A percentile compares a stretch with the other conserved stretches of the same genome.
phyloP scores from a whole-genome alignment of 1,140 invertebrate genomes.

The Drosophila yakuba region DNA sequence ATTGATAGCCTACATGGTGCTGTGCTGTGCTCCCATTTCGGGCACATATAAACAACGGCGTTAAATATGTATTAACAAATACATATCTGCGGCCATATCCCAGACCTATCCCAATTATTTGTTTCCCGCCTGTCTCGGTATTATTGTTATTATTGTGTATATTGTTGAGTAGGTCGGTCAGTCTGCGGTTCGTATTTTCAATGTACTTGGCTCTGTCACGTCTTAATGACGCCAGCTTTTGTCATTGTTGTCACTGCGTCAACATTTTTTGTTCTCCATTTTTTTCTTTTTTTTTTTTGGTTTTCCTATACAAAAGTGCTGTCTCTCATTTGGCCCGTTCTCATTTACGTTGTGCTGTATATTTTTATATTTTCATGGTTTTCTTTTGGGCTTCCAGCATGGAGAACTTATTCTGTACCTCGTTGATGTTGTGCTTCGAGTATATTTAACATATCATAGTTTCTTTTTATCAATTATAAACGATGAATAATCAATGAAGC shows the following conservation, averaged over 20 bases:
- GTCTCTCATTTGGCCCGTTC: constrained; percentile 19
- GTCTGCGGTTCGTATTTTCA: constrained; percentile 22
- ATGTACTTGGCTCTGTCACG: constrained; percentile 53
- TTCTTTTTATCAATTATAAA: background rate
- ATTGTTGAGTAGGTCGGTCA: constrained; percentile 44
- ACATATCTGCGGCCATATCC: constrained; percentile 30
- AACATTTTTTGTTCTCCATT: constrained; percentile 19
- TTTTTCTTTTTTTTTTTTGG: constrained; percentile 3
- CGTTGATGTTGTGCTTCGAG: no score
- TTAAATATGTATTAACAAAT: constrained; percentile 39
- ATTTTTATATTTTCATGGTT: background rate
- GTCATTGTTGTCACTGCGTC: constrained; percentile 32
- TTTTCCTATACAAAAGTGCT: constrained; percentile 10
- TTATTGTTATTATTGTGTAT: constrained; percentile 42
- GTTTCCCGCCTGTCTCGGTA: constrained; percentile 18
- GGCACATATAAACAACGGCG: constrained; percentile 8
- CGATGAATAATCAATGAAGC: no score
- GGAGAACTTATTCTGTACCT: background rate
- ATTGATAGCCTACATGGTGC: constrained; percentile 1
- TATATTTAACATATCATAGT: no score
- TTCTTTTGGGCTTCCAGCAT: background rate
- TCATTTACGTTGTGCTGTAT: constrained; percentile 22
- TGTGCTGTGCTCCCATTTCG: constrained; percentile 20
- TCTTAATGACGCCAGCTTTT: constrained; percentile 45
- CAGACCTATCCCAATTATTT: constrained; percentile 75